phyloP scores from a whole-genome alignment of 2,113 vertebrate genomes.

The Haplochromis vanheusdeni region DNA sequence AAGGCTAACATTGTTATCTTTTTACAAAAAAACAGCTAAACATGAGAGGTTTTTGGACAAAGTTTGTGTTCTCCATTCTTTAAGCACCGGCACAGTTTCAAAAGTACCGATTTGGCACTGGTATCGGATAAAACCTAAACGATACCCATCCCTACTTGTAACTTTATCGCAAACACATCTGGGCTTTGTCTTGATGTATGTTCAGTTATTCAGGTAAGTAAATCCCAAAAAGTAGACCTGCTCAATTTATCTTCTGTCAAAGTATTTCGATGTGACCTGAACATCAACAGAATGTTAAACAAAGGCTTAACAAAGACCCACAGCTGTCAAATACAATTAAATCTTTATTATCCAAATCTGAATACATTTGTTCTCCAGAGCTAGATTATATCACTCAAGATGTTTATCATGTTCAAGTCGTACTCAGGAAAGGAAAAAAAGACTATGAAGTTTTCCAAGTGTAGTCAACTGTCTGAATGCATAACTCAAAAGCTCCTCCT shows the following conservation, averaged over 20 bases:
- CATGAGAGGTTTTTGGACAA: too few relatives aligned
- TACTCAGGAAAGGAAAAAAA: neutral
- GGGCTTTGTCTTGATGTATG: neutral
- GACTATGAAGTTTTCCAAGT: neutral
- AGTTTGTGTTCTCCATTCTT: too few relatives aligned
- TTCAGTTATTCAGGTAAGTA: neutral
- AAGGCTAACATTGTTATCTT: too few relatives aligned
- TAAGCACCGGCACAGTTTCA: too few relatives aligned
- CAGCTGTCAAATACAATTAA: constrained; percentile 27
- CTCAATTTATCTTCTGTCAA: neutral
- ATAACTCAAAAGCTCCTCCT: neutral
- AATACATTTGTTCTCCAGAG: neutral
- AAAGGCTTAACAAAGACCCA: neutral
- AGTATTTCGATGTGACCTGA: fast-evolving
- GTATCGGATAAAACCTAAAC: too few relatives aligned
- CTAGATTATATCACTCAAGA: neutral
- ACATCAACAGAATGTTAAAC: neutral
- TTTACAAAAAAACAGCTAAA: too few relatives aligned
- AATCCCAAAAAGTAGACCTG: neutral
- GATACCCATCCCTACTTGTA: neutral
- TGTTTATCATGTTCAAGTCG: neutral
- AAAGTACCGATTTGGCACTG: too few relatives aligned
- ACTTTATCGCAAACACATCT: neutral
- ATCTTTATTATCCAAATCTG: constrained; percentile 25
- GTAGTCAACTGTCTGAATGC: neutral